A percentile compares a stretch with the other conserved stretches of the same genome.
Conservation (phyloP, 2,888 invertebrate species). For the Hylaea fasciaria region DNA sequence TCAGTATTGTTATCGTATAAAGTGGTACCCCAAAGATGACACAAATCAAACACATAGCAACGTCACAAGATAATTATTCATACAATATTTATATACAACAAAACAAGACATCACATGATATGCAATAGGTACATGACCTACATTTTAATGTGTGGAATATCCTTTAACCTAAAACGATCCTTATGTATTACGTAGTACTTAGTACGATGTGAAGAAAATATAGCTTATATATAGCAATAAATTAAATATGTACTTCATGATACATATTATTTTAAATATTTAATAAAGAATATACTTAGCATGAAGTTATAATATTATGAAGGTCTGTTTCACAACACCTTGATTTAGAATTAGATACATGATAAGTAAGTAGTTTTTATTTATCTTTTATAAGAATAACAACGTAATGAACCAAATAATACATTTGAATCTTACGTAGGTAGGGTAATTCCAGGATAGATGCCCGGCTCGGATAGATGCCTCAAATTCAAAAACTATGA, state of each 20-base stretch:
- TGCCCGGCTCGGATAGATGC: too few species aligned
- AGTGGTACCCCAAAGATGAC: slow-evolving; percentile 39
- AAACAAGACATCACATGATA: slow-evolving; percentile 57
- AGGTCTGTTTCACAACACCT: neutral
- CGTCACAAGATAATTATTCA: slow-evolving; percentile 76
- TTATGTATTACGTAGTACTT: too few species aligned
- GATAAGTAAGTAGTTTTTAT: neutral
- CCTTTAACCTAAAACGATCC: too few species aligned
- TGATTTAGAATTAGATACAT: too few species aligned
- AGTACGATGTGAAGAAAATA: slow-evolving; percentile 1
- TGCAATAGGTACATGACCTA: slow-evolving; percentile 41
- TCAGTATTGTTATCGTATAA: slow-evolving; percentile 16
- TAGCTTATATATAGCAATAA: slow-evolving; percentile 16
- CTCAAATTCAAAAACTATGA: too few species aligned
- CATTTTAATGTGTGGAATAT: slow-evolving; percentile 12
- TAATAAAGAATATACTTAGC: neutral
- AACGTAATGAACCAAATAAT: too few species aligned
- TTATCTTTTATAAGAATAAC: too few species aligned
- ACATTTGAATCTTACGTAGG: neutral
- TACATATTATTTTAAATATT: too few species aligned
- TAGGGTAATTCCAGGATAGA: too few species aligned
- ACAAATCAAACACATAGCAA: slow-evolving; percentile 69
- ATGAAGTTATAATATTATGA: neutral
- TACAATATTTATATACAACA: slow-evolving; percentile 75
- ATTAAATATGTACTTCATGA: too few species aligned